These are phyloP conservation scores for Thelaira solivaga DNA, from an alignment of 2,888 invertebrate species.

Conservation along the genomic window DNA sequence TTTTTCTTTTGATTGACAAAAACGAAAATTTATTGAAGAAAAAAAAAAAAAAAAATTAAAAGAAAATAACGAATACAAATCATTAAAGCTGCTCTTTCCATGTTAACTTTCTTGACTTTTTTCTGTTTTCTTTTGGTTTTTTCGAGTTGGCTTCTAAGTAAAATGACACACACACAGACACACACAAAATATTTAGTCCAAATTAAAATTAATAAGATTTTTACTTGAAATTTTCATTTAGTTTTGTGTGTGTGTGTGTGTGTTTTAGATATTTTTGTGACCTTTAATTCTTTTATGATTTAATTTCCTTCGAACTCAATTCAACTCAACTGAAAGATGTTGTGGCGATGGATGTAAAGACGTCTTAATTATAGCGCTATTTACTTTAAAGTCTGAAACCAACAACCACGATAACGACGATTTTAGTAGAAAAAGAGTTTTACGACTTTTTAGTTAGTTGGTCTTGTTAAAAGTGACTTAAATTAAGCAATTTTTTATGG, in stretches of 20 bases:
- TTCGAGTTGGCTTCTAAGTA: no score
- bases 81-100: not conserved
- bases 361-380: constrained; percentile 61
- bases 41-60: not conserved
- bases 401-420: not conserved
- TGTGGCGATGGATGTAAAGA: constrained; percentile 31
- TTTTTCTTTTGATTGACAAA: constrained; percentile 21
- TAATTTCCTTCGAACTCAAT: no score
- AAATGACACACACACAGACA: no score
- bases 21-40: constrained; percentile 1
- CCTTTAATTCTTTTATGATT: constrained; percentile 42
- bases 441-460: constrained; percentile 53
- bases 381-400: constrained; percentile 42
- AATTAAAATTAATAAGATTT: constrained; percentile 40
- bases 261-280: constrained; percentile 26
- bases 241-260: not conserved
- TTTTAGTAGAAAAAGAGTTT: constrained; percentile 34
- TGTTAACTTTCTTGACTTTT: not conserved
- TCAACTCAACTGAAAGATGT: constrained; percentile 1
- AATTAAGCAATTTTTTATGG: constrained; percentile 75
- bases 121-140: not conserved
- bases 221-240: constrained; percentile 20
- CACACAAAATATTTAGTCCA: not conserved
- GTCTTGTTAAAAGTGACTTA: constrained; percentile 57
- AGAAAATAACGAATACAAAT: not conserved